Percentiles rank a stretch among this genome's conserved stretches.
These are phyloP conservation scores for Lota lota DNA, from an alignment of 2,113 vertebrate genomes.

Conservation along the genomic window DNA sequence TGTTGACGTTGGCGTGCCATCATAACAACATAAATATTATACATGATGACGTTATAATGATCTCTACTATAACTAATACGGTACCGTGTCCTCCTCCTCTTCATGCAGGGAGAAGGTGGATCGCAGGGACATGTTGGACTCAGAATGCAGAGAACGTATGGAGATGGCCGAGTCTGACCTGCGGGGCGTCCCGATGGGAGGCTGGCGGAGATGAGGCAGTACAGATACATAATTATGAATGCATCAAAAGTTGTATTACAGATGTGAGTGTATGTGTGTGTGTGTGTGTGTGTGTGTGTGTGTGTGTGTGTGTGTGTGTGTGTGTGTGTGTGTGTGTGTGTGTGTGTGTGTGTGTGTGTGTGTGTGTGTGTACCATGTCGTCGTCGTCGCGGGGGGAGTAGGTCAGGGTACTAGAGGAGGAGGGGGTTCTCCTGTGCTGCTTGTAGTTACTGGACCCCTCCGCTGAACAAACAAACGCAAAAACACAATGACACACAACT, in stretches of 20 bases:
- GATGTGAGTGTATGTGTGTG: background rate
- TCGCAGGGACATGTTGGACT: constrained; percentile 98
- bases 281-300: background rate
- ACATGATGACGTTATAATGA: too few species aligned
- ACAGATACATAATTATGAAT: background rate
- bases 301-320: background rate
- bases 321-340: background rate
- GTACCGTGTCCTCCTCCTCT: constrained; percentile 95
- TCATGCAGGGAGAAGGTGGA: constrained; percentile 97
- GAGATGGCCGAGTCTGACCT: constrained; percentile 96
- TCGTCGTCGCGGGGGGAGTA: constrained; percentile 92
- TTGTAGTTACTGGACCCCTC: constrained; percentile 86
- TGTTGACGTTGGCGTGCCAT: too few species aligned
- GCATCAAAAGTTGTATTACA: background rate
- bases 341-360: constrained; percentile 8
- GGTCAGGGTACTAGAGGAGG: constrained; percentile 90
- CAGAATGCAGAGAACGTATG: constrained; percentile 90
- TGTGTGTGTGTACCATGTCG: constrained; percentile 84
- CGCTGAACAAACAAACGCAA: constrained; percentile 59
- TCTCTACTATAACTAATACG: background rate
- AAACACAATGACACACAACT: background rate
- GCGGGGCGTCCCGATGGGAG: constrained; percentile 88
- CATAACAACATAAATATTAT: too few species aligned
- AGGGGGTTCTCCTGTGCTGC: constrained; percentile 91
- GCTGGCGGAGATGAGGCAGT: constrained; percentile 61